Percentiles rank a stretch among this genome's conserved stretches.
Evolutionary conservation across 1,140 invertebrate genomes (phyloP).

Genomic region (Meloidogyne chitwoodi): DNA sequence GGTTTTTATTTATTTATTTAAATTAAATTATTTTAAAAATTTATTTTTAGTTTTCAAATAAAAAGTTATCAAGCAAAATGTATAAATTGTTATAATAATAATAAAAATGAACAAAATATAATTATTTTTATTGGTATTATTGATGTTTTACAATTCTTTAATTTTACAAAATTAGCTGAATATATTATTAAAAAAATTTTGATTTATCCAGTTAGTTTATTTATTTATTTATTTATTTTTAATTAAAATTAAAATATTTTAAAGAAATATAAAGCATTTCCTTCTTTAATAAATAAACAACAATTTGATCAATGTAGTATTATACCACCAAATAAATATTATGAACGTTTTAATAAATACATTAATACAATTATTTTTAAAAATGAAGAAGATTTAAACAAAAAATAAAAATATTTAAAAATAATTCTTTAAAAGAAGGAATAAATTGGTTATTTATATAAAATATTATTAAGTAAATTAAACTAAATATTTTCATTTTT

Average conservation of each 20-base stretch:
- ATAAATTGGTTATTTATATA: too few relatives aligned
- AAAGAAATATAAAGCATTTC: neutral
- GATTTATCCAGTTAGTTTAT: neutral
- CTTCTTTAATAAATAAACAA: neutral
- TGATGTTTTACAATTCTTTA: neutral
- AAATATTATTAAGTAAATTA: too few relatives aligned
- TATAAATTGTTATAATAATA: neutral
- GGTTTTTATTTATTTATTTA: too few relatives aligned
- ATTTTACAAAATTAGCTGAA: neutral
- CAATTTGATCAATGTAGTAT: neutral
- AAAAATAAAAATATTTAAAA: neutral
- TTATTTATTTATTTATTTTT: neutral
- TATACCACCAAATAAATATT: neutral
- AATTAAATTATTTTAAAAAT: neutral
- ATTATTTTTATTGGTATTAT: neutral
- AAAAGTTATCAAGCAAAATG: neutral
- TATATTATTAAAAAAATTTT: neutral
- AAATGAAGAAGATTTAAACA: neutral
- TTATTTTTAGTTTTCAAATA: neutral
- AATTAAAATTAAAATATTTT: neutral
- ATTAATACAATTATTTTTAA: neutral
- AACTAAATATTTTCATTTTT: too few relatives aligned
- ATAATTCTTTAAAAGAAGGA: too few relatives aligned
- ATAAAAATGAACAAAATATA: neutral
- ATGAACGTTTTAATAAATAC: neutral